Base-by-base conservation (phyloP, 2,113 vertebrate genomes). In the Gadus macrocephalus region DNA sequence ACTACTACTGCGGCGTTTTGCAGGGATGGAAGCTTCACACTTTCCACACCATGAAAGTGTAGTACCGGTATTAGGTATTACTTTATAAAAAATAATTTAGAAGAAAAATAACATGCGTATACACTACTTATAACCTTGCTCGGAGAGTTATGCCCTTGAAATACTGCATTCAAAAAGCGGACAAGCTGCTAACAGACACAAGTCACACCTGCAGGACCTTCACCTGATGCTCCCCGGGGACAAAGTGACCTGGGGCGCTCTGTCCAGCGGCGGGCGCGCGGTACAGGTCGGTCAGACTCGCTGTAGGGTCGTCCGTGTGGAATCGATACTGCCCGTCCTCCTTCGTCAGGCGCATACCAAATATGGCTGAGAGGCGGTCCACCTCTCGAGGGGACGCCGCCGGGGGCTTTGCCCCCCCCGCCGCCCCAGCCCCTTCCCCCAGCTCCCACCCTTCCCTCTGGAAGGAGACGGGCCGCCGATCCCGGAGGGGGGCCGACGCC, bases 291-390 rank as follows among this genome's bases (percentile, higher is more conserved):
- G 91, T 86, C 59, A 93, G 89, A 75, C 92, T 93, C 16, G 90
- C 87, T 1, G 93, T 93, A n/a, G 92, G 91, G 71, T 98, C 94
- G 27, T 91, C 90, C 64, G 93, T 91, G 19, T 95, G 88, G 55
- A 98, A 80, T 69, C 92, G 94, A 87, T 95, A 97, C 31, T 92
- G 93, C 66, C 93, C 94, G 72, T 94, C 94, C 74, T 98, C 94
- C 69, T 93, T 91, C 81, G 91, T 96, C 80, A 98, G 87, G 73
- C 93, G 93, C 71, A 98, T 89, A 11, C 96, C 96, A 56, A 98
- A 98, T 80, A 98, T 94, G 78, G 97, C 94, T 0, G 95, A 93
- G 1, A 96, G 91, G 0, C 92, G 88, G 78, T 94, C 92, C 31
- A 87, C 91, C 55, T 96, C 94, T 63, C 77, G 84, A 14, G 86